These are phyloP conservation scores for Smutsia gigantea DNA, from an alignment of 2,797 vertebrate species.

Conservation along the genomic window DNA sequence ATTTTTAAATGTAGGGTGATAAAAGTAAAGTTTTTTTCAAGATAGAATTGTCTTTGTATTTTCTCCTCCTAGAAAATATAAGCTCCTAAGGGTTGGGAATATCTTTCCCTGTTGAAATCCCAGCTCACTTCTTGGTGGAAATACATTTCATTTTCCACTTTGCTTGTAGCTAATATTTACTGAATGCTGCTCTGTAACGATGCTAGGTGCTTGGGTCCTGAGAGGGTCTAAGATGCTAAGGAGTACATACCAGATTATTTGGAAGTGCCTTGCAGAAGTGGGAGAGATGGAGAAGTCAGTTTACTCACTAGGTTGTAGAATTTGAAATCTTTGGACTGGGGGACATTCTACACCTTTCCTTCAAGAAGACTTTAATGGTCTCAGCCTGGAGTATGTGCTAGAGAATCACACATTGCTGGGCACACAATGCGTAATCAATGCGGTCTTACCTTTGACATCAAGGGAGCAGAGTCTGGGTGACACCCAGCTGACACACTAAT, in stretches of 20 bases:
- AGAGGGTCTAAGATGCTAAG: not conserved
- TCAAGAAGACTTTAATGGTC: not conserved
- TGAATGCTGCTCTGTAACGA: accelerated
- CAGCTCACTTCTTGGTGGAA: not conserved
- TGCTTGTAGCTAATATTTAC: not conserved
- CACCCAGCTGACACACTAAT: accelerated
- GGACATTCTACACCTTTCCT: not conserved
- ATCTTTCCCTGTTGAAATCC: not conserved
- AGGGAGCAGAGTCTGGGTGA: not conserved
- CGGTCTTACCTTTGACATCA: accelerated
- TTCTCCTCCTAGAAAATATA: not conserved
- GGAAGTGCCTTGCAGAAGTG: not conserved
- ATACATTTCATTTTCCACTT: not conserved
- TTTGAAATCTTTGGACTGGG: not conserved
- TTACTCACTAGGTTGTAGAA: not conserved
- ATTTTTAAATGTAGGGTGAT: not conserved
- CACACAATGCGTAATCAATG: no score
- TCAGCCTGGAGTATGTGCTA: accelerated
- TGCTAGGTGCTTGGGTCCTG: accelerated
- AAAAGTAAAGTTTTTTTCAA: not conserved
- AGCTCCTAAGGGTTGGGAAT: not conserved
- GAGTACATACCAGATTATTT: accelerated
- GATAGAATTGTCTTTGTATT: not conserved
- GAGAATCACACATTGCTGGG: not conserved
- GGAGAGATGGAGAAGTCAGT: not conserved